Percentiles rank a stretch among this genome's conserved stretches.
phyloP scores from a whole-genome alignment of 2,888 invertebrate genomes.

The Papilio demoleus region DNA sequence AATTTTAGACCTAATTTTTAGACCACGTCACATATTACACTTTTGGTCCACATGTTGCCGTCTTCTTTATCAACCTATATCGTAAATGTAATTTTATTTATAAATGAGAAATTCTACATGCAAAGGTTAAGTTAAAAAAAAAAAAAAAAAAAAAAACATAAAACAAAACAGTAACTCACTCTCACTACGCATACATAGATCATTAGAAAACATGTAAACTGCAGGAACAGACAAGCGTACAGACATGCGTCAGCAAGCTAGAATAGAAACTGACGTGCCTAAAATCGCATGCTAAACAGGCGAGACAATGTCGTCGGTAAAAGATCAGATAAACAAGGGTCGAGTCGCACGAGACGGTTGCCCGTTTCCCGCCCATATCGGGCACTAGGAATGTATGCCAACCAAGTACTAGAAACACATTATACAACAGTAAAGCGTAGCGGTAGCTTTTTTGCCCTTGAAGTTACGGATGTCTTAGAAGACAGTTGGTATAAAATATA shows the following conservation, averaged over 20 bases:
- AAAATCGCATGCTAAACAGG: constrained; percentile 39
- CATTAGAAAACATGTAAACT: constrained; percentile 11
- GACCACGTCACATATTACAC: too few species aligned
- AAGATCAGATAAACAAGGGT: constrained; percentile 58
- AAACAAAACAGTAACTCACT: constrained; percentile 17
- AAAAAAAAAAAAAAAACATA: too few species aligned
- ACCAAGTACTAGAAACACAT: constrained; percentile 59
- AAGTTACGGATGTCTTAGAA: constrained; percentile 23
- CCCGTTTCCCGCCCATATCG: constrained; percentile 67
- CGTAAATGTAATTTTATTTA: too few species aligned
- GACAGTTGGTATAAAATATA: not conserved
- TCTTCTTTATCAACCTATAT: too few species aligned
- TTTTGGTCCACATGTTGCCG: too few species aligned
- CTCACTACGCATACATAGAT: constrained; percentile 15
- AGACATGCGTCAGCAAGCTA: constrained; percentile 26
- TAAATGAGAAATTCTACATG: too few species aligned
- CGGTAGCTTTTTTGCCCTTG: constrained; percentile 33
- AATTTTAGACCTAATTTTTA: too few species aligned
- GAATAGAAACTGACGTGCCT: constrained; percentile 35
- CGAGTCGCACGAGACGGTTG: constrained; percentile 67
- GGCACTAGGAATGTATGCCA: constrained; percentile 76
- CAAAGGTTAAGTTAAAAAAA: too few species aligned
- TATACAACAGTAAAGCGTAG: constrained; percentile 34
- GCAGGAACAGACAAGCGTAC: constrained; percentile 31
- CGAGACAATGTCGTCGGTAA: constrained; percentile 37